These are phyloP conservation scores for Isichthys henryi DNA, from an alignment of 2,113 vertebrate genomes.

Conservation along the genomic window DNA sequence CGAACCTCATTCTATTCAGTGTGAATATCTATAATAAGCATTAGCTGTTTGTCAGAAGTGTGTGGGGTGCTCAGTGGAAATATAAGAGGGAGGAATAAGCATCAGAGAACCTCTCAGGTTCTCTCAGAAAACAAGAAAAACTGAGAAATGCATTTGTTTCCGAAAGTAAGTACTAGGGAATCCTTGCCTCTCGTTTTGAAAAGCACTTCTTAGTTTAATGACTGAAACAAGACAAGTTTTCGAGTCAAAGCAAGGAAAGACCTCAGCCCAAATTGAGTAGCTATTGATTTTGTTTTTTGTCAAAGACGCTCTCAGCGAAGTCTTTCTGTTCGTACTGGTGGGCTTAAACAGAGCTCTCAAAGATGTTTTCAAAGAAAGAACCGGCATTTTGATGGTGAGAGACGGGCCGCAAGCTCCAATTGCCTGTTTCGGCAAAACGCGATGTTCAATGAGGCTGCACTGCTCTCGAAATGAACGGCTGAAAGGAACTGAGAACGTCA, in stretches of 20 bases:
- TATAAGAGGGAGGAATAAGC: slow-evolving; percentile 34
- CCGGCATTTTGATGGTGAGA: neutral
- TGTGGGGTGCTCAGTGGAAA: slow-evolving; percentile 37
- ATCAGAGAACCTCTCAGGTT: slow-evolving; percentile 41
- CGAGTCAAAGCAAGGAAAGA: slow-evolving; percentile 27
- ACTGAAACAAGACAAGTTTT: slow-evolving; percentile 25
- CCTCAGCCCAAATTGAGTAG: neutral
- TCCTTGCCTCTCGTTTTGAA: slow-evolving; percentile 47
- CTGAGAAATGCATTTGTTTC: slow-evolving; percentile 9
- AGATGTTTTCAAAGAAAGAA: neutral
- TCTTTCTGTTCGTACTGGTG: neutral
- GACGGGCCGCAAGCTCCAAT: neutral
- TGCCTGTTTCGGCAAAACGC: neutral
- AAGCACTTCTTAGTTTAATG: slow-evolving; percentile 35
- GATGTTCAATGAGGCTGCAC: neutral
- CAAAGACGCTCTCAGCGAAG: neutral
- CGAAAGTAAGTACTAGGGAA: slow-evolving; percentile 49
- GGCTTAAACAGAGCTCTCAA: neutral
- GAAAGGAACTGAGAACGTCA: neutral
- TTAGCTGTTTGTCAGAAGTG: slow-evolving; percentile 17
- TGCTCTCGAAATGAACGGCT: neutral
- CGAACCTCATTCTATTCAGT: neutral
- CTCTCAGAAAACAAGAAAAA: slow-evolving; percentile 25
- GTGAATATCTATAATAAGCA: neutral
- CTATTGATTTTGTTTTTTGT: neutral